Base-by-base conservation (phyloP, 2,797 vertebrate species). In the Enteromius trimaculatus region DNA sequence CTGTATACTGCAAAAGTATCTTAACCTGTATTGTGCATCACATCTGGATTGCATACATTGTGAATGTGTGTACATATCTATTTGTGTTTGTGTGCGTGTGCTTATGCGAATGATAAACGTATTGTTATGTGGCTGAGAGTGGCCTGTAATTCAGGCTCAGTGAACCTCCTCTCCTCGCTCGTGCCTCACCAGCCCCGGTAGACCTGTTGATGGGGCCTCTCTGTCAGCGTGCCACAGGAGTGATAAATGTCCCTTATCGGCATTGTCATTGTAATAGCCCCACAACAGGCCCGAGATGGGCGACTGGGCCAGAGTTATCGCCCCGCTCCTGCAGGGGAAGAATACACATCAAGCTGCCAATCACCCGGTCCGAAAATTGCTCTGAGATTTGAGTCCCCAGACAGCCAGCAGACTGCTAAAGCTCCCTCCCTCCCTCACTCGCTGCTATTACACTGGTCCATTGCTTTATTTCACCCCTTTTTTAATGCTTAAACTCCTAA, bases 171-270 rank as follows among this genome's bases (percentile, higher is more conserved):
- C 81, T 84, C 71, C 81, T 83, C 65, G 64, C 78, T 74, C 83
- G 71, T 88, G 84, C 81, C 53, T 77, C 86, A 44, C 71, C 70
- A 53, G 75, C 84, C 92, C 91, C 91, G 2, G 74, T 87, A 91
- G 92, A 95, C 93, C 93, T 95, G 93, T 94, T 94, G 93, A 94
- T 88, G 93, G 92, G 90, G 89, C 91, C 89, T 91, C 89, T 92
- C 90, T 92, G 88, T 94, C 93, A 93, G 87, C 92, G 89, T 87
- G 66, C 92, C 90, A 87, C 93, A 91, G 93, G 92, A 93, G 92
- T 86, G 95, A 96, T 96, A 96, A 95, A 95, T 95, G 95, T 96
- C 94, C 95, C 95, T 96, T 96, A 95, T 96, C 95, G 86, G 91
- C 89, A 90, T 92, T 95, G 95, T 96, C 95, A 94, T 94, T 96